Percentiles rank a stretch among this genome's conserved stretches.
phyloP scores from a whole-genome alignment of 2,113 vertebrate species.

The Gadus chalcogrammus region DNA sequence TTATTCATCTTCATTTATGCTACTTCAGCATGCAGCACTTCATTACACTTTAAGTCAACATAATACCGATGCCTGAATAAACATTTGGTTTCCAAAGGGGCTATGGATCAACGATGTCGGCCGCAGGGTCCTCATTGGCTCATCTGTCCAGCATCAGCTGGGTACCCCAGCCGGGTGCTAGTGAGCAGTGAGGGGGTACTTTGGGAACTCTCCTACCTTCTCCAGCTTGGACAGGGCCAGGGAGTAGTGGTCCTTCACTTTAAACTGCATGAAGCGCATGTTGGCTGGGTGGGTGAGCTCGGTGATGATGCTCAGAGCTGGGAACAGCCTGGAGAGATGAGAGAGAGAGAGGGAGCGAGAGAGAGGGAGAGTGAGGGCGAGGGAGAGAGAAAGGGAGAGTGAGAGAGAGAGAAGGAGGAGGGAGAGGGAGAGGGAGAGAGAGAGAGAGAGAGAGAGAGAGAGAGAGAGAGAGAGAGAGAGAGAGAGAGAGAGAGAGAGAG shows the following conservation, averaged over 20 bases:
- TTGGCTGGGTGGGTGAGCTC: constrained; percentile 83
- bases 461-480: not conserved
- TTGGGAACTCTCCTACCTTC: constrained; percentile 67
- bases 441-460: not conserved
- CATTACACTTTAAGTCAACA: too few relatives aligned
- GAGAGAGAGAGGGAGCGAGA: constrained; percentile 1
- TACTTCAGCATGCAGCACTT: too few relatives aligned
- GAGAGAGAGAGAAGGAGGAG: not conserved
- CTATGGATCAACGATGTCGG: too few relatives aligned
- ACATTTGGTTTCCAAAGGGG: too few relatives aligned
- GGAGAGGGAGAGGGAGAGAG: not conserved
- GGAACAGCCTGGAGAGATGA: constrained; percentile 70
- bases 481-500: too few relatives aligned
- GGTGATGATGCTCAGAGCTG: constrained; percentile 81
- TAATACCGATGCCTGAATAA: too few relatives aligned
- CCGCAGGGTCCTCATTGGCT: not conserved
- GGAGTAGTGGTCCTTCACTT: constrained; percentile 81
- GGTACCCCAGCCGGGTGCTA: too few relatives aligned
- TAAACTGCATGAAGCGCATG: constrained; percentile 86
- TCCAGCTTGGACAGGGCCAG: constrained; percentile 80
- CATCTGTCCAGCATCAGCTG: not conserved
- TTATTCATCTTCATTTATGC: too few relatives aligned
- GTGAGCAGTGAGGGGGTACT: not conserved
- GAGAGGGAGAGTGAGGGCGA: not conserved
- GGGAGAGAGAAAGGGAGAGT: not conserved